Evolutionary conservation across 2,797 vertebrate genomes (phyloP), one percentile per base, ranked within the genome.

Genomic region (Pangasius sanitwongsei): DNA sequence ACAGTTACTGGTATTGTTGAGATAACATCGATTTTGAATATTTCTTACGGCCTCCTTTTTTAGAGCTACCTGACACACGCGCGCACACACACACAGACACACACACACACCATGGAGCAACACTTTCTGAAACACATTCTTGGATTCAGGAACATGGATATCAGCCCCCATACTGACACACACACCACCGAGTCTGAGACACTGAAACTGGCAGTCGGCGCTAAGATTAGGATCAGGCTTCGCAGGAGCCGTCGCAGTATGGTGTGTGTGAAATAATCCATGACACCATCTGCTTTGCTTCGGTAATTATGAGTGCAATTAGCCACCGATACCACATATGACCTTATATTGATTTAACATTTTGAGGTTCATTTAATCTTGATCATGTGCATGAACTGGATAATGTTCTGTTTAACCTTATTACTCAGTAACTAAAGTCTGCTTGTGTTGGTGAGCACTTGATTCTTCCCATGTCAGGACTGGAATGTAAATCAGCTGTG

Each of bases 211-310:
- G 85, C 69, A 87, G 70, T 77, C 81, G 69, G 41, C 41, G 80
- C 89, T 89, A 86, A 89, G 85, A 89, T 89, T 89, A 86, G 87
- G 87, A 63, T 77, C 82, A 55, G 78, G 41, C 78, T 74, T 86
- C 57, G 6, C 31, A 75, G 57, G 78, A 89, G 31, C 61, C n/a
- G 3, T 85, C 37, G 23, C 85, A 67, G 86, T 34, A 31, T 70
- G 59, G n/a, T 77, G 81, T 78, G 82, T 87, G 89, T 84, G 86
- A 83, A 87, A 77, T 82, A 83, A 87, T 81, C 63, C 31, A 78
- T 57, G 78, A 77, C 85, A 86, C 89, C 89, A 87, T 89, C 89
- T 85, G 81, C 81, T 85, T 83, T 48, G 1, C 55, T 84, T 86
- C 31, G 55, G 67, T 84, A 87, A 81, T 88, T 77, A 48, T 69